These are phyloP conservation scores for Netelia fuscicornis DNA, from an alignment of 2,888 invertebrate species.

Conservation along the genomic window DNA sequence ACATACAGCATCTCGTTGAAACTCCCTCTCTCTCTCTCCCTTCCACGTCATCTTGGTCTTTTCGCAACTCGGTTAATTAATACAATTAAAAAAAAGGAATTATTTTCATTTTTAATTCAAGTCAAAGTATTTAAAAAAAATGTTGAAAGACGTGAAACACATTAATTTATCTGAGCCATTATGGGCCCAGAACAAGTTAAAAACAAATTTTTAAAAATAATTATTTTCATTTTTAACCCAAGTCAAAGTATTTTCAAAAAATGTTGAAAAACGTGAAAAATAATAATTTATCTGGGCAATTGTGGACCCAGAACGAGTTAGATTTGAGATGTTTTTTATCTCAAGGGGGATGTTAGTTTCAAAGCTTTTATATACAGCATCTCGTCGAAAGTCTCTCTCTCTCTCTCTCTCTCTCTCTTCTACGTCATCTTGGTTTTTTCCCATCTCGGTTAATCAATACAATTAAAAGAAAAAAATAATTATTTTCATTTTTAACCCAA, in stretches of 20 bases:
- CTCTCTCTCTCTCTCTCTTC: not conserved
- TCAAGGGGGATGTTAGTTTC: not conserved
- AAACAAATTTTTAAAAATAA: no score
- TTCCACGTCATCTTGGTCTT: slow-evolving; percentile 9
- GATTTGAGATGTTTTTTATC: not conserved
- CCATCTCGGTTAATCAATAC: slow-evolving; percentile 53
- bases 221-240: not conserved
- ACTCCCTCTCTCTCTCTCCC: slow-evolving; percentile 12
- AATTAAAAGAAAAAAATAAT: slow-evolving; percentile 11
- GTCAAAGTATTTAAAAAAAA: no score
- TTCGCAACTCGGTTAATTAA: slow-evolving; percentile 52
- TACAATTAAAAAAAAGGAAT: slow-evolving; percentile 18
- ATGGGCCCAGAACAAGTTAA: no score
- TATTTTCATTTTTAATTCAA: not conserved
- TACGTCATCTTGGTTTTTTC: slow-evolving; percentile 16
- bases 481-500: not conserved
- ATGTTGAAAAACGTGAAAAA: no score
- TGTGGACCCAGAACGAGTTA: no score
- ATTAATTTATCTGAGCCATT: no score
- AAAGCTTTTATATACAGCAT: slow-evolving; percentile 11
- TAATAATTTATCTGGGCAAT: no score
- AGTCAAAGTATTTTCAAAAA: not conserved
- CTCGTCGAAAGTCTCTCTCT: not conserved
- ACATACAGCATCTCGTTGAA: slow-evolving; percentile 1
- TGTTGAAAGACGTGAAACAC: no score